Evolutionary conservation across 2,888 invertebrate species (phyloP).

Genomic region (Phasia obesa): DNA sequence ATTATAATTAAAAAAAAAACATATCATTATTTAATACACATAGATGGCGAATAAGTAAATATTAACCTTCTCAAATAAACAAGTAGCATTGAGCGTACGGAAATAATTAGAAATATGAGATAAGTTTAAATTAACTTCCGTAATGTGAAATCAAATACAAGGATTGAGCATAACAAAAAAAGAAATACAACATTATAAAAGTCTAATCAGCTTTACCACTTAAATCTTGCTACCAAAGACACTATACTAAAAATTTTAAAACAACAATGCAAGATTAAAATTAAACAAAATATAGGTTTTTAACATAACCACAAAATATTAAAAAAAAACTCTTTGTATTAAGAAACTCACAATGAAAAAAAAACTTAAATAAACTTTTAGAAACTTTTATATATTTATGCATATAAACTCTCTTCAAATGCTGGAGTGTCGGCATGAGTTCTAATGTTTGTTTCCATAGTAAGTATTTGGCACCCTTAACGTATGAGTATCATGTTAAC

Average conservation of each 20-base stretch:
- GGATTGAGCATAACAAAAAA: conserved; percentile 3
- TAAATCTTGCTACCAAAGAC: background rate
- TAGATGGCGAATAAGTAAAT: conserved; percentile 25
- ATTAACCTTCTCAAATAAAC: conserved; percentile 34
- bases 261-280: background rate
- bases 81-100: conserved; percentile 12
- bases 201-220: background rate
- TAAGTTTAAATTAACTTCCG: conserved; percentile 56
- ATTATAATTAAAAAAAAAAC: no score
- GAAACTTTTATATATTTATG: background rate
- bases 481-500: no score
- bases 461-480: background rate
- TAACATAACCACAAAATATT: no score
- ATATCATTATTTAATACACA: no score
- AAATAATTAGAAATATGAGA: conserved; percentile 51
- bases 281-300: no score
- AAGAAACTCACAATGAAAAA: no score
- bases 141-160: conserved; percentile 24
- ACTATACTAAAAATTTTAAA: conserved; percentile 22
- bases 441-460: background rate
- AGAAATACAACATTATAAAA: background rate
- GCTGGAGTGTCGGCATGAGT: no score
- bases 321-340: no score
- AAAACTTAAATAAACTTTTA: no score
- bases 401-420: background rate